Evolutionary conservation across 2,888 invertebrate species (phyloP).

Genomic region (Imbricaverruca yamaguchii): DNA sequence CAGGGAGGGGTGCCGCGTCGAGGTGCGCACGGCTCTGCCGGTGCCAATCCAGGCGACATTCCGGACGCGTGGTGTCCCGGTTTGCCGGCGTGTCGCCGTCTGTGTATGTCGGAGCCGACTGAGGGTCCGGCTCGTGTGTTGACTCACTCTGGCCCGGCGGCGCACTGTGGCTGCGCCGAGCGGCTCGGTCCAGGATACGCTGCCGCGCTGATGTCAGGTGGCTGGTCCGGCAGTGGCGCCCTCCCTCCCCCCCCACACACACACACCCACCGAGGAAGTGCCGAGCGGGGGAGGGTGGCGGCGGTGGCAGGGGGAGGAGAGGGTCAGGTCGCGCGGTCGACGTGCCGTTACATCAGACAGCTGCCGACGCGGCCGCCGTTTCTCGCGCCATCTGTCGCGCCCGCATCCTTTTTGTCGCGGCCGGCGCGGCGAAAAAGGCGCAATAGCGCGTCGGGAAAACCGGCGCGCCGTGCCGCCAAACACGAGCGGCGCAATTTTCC

Average conservation of each 20-base stretch:
- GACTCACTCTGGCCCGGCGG: background rate
- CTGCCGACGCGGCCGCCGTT: background rate
- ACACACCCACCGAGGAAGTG: background rate
- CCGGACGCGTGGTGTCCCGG: background rate
- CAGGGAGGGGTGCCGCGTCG: constrained; percentile 1
- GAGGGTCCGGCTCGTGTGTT: background rate
- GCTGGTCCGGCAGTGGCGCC: background rate
- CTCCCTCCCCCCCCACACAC: no score
- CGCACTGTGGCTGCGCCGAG: background rate
- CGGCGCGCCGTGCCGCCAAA: background rate
- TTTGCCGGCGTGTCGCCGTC: background rate
- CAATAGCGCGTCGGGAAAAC: background rate
- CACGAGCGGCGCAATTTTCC: background rate
- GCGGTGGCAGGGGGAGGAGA: background rate
- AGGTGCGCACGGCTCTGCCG: background rate
- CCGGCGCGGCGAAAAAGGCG: background rate
- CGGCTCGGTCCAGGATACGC: background rate
- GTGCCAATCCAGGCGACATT: background rate
- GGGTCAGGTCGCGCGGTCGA: background rate
- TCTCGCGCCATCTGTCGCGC: constrained; percentile 10
- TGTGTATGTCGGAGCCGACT: background rate
- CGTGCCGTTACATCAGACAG: background rate
- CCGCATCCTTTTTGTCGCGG: background rate
- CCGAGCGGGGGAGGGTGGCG: background rate
- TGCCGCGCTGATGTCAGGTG: background rate